Conservation (phyloP, 2,888 invertebrate species). For the Miltochrista miniata region DNA sequence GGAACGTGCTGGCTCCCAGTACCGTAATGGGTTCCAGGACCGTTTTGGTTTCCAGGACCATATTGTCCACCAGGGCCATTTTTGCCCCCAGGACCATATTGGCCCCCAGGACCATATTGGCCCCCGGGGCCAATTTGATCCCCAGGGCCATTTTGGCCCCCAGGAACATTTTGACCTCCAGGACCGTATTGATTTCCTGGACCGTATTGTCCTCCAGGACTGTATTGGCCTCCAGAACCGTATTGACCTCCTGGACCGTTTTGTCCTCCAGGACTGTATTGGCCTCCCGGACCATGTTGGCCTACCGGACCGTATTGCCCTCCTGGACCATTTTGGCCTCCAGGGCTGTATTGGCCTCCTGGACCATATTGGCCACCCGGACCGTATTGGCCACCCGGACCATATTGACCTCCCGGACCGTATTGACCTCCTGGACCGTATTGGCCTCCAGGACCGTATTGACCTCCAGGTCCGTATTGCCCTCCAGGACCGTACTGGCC, state of each 20-base stretch:
- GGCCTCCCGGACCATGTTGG: neutral
- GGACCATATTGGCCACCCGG: conserved; percentile 13
- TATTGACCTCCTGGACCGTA: neutral
- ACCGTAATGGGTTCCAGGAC: no score
- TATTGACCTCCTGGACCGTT: neutral
- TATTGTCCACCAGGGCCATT: neutral
- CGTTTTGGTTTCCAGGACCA: neutral
- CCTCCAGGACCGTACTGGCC: neutral
- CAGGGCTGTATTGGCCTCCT: conserved; percentile 1
- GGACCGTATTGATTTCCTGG: neutral
- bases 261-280: conserved; percentile 6
- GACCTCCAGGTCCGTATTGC: conserved; percentile 3
- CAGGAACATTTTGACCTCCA: neutral
- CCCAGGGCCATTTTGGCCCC: neutral
- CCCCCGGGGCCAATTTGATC: conserved; percentile 17
- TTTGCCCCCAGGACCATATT: conserved; percentile 6
- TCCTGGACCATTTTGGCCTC: neutral
- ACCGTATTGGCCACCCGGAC: neutral
- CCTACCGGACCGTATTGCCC: conserved; percentile 17
- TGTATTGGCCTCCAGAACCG: neutral
- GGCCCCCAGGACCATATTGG: neutral
- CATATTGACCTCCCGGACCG: no score
- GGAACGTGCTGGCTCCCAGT: neutral
- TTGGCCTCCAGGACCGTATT: neutral
- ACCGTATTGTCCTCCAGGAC: no score